Evolutionary conservation across 2,113 vertebrate species (phyloP), one percentile per base, ranked within the genome.

Genomic region (Bolborhynchus lineola): DNA sequence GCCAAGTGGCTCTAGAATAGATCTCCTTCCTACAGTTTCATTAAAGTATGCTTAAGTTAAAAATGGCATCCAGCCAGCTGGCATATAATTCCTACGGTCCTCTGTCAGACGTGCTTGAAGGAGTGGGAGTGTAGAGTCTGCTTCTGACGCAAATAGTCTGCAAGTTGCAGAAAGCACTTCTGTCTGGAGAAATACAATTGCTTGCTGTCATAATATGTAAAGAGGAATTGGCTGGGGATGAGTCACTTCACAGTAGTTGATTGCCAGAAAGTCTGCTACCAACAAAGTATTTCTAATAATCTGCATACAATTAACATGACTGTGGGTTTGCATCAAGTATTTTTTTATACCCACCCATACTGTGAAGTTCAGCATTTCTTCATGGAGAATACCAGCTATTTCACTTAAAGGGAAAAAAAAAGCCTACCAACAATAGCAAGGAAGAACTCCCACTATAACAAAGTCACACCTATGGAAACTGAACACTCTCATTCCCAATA

Each of bases 141-240:
- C 15, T 72, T 87, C 77, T 76, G 47, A 69, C 72, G 71, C 70
- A 95, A 89, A 91, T 69, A 92, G 62, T 41, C 87, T 90, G 25
- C 70, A 82, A 70, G 92, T 20, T 70, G 53, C 49, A 92, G 67
- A 70, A 91, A 91, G 76, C 37, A 33, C 50, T 90, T 35, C 64
- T 92, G 63, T 82, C 68, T 91, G 75, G 29, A 92, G 79, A 86
- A 92, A 90, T 83, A 93, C 82, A 94, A 80, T 93, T 77, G n/a
- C 47, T 93, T 85, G 62, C 84, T 96, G 63, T 92, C 69, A 68
- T 59, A 59, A 70, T 83, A 60, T 47, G 23, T 33, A 7, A 6
- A 78, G 35, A 70, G 19, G 26, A 84, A 60, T 64, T 88, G 60
- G 26, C 68, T 83, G 50, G 7, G 42, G 6, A 91, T 93, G 83